Base-by-base conservation (phyloP, 2,888 invertebrate species). In the Pharmacophagus antenor region DNA sequence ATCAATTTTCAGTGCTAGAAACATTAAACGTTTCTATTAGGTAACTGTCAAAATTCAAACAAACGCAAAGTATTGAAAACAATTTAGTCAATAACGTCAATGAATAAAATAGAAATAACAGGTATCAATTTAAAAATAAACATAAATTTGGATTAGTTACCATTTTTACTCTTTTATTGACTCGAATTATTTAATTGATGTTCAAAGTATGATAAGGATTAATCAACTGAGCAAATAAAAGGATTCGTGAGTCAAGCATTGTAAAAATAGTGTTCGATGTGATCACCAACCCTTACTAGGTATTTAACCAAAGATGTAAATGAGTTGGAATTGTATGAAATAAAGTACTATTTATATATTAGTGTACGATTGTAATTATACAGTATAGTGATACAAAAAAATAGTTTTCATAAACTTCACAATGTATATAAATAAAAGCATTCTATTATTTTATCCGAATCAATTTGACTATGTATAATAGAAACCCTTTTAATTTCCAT, bases 291-390 rank as follows among this genome's bases (percentile, higher is more conserved):
- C 79, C 77, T 82, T 82, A 83, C 82, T 85, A 87, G 86, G 85
- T 87, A 84, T 82, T 76, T 81, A 82, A 85, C 89, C 89, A 89
- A 89, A 89, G 89, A 89, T 88, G 86, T 88, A 85, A 85, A 87
- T 85, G 85, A 80, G 85, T 86, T 86, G 88, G 85, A 82, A 72
- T 76, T 76, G 69, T 79, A 71, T 74, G 71, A 69, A 67, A 69
- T 74, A 67, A 72, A 67, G 65, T 72, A 67, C 65, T 72, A 65
- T 68, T 67, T 69, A 63, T 63, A 49, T 61, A 63, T 63, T 62
- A 65, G 66, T 67, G 68, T 64, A 68, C 71, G 71, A 70, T 66
- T 73, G 70, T 70, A 68, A 72, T 74, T 69, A 65, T 65, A 62
- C 58, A 41, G 22, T 54, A 49, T 54, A 37, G 46, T 25, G 53